Evolutionary conservation across 1,140 invertebrate species (phyloP).

Genomic region (Lerema accius): DNA sequence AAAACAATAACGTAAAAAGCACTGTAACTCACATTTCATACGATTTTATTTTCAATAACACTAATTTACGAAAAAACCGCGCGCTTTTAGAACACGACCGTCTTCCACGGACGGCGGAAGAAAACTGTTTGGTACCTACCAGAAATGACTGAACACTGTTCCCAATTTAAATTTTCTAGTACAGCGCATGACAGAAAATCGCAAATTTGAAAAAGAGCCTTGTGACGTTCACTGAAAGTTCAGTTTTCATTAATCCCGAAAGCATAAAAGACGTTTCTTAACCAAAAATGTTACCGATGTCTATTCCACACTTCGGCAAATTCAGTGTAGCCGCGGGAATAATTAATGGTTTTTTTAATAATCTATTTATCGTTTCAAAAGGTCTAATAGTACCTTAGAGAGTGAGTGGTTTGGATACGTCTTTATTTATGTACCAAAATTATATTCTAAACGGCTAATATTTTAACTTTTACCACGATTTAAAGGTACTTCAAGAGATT

Average conservation of each 20-base stretch:
- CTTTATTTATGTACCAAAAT: constrained; percentile 11
- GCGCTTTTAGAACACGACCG: constrained; percentile 1
- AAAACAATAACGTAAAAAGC: constrained; percentile 3
- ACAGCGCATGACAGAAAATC: constrained; percentile 42
- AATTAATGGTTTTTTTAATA: constrained; percentile 53
- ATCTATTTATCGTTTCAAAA: constrained; percentile 43
- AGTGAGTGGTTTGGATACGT: constrained; percentile 8
- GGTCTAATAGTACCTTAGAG: constrained; percentile 25
- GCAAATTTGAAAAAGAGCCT: background rate
- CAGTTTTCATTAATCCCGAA: background rate
- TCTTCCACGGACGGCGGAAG: constrained; percentile 13
- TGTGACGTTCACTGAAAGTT: background rate
- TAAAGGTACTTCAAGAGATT: no score
- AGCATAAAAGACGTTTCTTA: constrained; percentile 26
- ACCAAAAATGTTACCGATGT: constrained; percentile 45
- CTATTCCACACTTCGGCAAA: constrained; percentile 42
- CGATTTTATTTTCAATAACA: constrained; percentile 27
- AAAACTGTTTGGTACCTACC: constrained; percentile 32
- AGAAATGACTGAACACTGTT: constrained; percentile 38
- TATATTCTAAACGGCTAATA: background rate
- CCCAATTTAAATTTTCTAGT: constrained; percentile 36
- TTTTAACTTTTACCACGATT: no score
- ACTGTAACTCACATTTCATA: constrained; percentile 20
- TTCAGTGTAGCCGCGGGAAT: constrained; percentile 48
- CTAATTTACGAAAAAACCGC: constrained; percentile 31